Base-by-base conservation (phyloP, 2,113 vertebrate genomes). In the Microcebus ravelobensis region DNA sequence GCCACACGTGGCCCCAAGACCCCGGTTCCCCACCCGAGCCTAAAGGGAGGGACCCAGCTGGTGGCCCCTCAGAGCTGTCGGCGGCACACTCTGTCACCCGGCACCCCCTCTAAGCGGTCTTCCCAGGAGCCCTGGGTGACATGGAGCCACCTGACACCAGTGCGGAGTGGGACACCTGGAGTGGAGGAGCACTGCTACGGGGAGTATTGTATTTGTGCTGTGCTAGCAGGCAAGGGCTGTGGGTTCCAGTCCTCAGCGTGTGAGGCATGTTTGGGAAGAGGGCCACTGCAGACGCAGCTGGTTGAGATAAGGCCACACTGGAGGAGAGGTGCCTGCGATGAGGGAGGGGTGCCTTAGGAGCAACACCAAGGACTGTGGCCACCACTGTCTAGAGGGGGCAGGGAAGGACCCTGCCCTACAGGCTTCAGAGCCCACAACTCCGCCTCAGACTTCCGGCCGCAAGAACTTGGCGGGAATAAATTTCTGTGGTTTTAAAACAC, bases 391-490 rank as follows among this genome's bases (percentile, higher is more conserved):
- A 5, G 27, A 15, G 61, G 27, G 11, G 48, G 29, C 27, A 2
- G 12, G 39, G 12, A 21, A 25, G 57, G 81, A 45, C 14, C 6
- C 3, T 12, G 29, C 20, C 57, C 6, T 27, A 10, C 11, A 25
- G 76, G 39, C 29, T 1, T 3, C 2, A 4, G n/a, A 3, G 34
- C 1, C 25, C 0, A 3, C 18, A 25, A 39, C 39, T 14, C 7
- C 3, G 15, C 8, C 34, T 52, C n/a, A 20, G n/a, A 25, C 52
- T 14, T 34, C 31, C 13, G 5, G 25, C 63, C 63, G 7, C 63
- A 34, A 65, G 63, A 34, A 15, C 63, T 67, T 63, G 4, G 11
- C 34, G 31, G 31, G 31, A 34, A 67, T 67, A 67, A 67, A 67
- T 67, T 34, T 65, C 63, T 65, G 29, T 31, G 14, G 29, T 67